A percentile compares a stretch with the other conserved stretches of the same genome.
These are phyloP conservation scores for Microtus obscurus DNA, from an alignment of 2,797 vertebrate species.

Conservation along the genomic window DNA sequence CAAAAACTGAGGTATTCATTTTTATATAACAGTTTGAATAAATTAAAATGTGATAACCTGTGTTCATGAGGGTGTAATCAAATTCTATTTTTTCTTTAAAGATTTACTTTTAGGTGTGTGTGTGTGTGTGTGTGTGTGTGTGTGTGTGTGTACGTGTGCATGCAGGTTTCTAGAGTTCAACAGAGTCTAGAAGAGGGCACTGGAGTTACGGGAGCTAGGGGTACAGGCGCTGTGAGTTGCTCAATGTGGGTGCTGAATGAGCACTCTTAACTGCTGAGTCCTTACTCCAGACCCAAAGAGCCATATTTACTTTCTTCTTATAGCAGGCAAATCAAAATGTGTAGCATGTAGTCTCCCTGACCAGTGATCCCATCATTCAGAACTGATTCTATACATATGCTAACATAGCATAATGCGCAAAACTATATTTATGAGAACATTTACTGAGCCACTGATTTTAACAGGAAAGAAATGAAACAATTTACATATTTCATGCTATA, in stretches of 20 bases:
- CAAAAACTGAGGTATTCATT: conserved; percentile 44
- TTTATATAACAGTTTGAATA: conserved; percentile 21
- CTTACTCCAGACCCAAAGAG: background rate
- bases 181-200: background rate
- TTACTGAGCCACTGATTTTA: background rate
- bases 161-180: background rate
- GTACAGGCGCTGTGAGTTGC: too few relatives aligned
- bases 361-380: conserved; percentile 1
- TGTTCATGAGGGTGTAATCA: background rate
- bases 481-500: conserved; percentile 25
- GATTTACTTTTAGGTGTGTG: background rate
- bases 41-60: conserved; percentile 2
- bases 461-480: conserved; percentile 31
- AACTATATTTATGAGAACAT: conserved; percentile 32
- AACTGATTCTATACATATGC: background rate
- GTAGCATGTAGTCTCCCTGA: background rate
- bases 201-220: background rate
- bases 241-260: background rate
- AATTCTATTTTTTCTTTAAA: background rate
- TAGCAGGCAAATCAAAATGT: background rate
- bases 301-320: background rate
- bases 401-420: background rate
- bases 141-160: too few relatives aligned
- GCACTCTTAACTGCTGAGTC: background rate
- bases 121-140: background rate